Percentiles rank a stretch among this genome's conserved stretches.
Conservation (phyloP, 2,797 vertebrate species). For the Xenops minutus region DNA sequence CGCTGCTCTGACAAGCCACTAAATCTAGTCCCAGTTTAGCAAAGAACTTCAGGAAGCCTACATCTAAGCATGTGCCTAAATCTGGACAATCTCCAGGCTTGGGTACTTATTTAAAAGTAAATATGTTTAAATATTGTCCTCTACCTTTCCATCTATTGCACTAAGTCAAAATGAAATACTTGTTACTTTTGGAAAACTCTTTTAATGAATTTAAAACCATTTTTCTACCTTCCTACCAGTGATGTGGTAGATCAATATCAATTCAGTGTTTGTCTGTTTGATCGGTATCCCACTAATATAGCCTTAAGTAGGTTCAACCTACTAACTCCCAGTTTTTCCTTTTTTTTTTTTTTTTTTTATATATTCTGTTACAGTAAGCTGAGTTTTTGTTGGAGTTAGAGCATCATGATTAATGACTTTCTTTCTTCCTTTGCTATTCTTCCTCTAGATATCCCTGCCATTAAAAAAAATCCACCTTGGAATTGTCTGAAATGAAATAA, state of each 20-base stretch:
- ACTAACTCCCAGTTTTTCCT: background rate
- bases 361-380: background rate
- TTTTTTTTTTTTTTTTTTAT: background rate
- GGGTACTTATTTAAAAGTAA: background rate
- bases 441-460: background rate
- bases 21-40: constrained; percentile 21
- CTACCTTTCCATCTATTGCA: background rate
- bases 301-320: background rate
- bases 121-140: background rate
- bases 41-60: constrained; percentile 8
- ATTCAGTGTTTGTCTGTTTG: background rate
- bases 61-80: background rate
- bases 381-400: background rate
- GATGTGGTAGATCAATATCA: background rate
- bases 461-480: background rate
- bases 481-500: background rate
- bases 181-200: background rate
- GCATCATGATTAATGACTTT: background rate
- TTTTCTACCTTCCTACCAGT: background rate
- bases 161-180: background rate
- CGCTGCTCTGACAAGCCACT: background rate
- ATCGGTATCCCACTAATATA: background rate
- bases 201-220: background rate
- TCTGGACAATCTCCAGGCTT: background rate
- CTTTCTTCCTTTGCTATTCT: background rate